Evolutionary conservation across 2,797 vertebrate species (phyloP).

Genomic region (Cryptoprocta ferox): DNA sequence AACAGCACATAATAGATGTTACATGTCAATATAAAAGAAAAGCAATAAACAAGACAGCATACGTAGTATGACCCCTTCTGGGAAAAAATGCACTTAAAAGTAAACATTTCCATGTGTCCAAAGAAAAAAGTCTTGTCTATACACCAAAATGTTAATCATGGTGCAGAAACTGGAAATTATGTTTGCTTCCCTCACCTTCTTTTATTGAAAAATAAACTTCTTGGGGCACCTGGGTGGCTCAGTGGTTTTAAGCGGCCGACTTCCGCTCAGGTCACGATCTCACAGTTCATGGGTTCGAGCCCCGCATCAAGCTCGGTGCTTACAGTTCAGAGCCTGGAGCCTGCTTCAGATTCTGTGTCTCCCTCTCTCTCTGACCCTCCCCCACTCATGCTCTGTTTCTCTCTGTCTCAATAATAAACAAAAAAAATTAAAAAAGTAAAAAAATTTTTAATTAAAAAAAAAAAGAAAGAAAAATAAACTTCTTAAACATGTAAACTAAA

Average conservation of each 20-base stretch:
- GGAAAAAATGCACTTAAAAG: not conserved
- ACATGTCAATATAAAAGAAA: not conserved
- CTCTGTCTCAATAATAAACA: no score
- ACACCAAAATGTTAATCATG: not conserved
- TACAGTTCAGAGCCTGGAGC: no score
- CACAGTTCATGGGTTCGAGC: no score
- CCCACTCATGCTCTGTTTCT: no score
- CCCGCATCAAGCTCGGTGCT: no score
- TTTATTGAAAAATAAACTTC: not conserved
- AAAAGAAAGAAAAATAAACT: not conserved
- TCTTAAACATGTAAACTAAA: not conserved
- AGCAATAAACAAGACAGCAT: not conserved
- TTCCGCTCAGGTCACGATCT: no score
- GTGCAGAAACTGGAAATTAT: not conserved
- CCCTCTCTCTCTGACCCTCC: no score
- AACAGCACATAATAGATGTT: not conserved
- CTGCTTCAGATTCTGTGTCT: no score
- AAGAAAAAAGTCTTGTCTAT: not conserved
- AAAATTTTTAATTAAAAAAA: no score
- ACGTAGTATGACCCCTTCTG: not conserved
- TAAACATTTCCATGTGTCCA: not conserved
- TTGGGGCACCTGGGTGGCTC: no score
- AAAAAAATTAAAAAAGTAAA: no score
- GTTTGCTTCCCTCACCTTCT: not conserved
- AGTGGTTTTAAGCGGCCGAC: no score